A percentile compares a stretch with the other conserved stretches of the same genome.
Evolutionary conservation across 2,888 invertebrate genomes (phyloP).

Genomic region (Aphidoletes aphidimyza): DNA sequence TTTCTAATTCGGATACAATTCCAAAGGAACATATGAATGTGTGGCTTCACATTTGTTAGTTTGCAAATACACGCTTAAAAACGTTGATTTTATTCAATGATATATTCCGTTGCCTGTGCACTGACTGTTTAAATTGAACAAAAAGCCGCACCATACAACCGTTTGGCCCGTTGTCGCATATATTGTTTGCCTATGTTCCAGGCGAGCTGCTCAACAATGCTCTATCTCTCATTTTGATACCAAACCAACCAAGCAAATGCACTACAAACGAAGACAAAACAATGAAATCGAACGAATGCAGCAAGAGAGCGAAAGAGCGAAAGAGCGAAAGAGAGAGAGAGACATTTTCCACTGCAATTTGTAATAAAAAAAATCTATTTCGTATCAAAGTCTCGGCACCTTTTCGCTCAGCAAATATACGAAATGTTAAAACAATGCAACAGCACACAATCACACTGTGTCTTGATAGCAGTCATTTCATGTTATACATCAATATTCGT

Average conservation of each 20-base stretch:
- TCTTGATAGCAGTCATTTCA: too few species aligned
- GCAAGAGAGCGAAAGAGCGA: too few species aligned
- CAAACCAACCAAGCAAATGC: background rate
- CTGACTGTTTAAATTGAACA: too few species aligned
- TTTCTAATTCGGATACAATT: slow-evolving; percentile 7
- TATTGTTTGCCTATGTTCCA: too few species aligned
- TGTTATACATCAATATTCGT: too few species aligned
- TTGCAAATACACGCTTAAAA: background rate
- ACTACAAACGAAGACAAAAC: background rate
- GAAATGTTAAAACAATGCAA: slow-evolving; percentile 1
- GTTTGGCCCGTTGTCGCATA: background rate
- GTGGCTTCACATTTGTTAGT: background rate
- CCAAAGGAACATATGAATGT: background rate
- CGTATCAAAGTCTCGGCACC: background rate
- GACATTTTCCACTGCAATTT: background rate
- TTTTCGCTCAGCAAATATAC: background rate
- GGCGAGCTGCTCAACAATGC: too few species aligned
- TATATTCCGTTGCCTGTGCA: background rate
- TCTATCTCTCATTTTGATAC: too few species aligned
- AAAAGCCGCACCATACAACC: background rate
- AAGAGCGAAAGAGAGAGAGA: too few species aligned
- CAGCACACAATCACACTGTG: too few species aligned
- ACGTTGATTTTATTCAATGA: slow-evolving; percentile 17
- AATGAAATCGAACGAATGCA: slow-evolving; percentile 12
- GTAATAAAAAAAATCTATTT: background rate